Percentiles rank a stretch among this genome's conserved stretches.
Evolutionary conservation across 2,888 invertebrate species (phyloP).

Genomic region (Hypomecis punctinalis): DNA sequence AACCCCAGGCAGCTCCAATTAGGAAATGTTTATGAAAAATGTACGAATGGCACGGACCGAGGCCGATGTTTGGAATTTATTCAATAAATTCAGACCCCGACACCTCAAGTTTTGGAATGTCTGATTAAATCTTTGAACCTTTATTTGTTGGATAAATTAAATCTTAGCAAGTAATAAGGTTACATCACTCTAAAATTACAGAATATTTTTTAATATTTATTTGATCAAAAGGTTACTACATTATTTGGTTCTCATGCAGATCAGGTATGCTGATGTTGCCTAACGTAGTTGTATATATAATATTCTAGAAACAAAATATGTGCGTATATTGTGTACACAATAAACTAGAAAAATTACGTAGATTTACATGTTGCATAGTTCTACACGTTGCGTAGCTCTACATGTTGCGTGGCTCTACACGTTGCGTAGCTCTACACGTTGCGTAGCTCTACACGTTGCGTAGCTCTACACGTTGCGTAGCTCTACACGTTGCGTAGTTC

Average conservation of each 20-base stretch:
- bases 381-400: neutral
- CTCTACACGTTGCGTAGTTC: neutral
- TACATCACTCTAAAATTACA: conserved; percentile 10
- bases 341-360: too few species aligned
- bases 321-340: neutral
- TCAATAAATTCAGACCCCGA: conserved; percentile 35
- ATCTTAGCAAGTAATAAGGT: conserved; percentile 14
- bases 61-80: conserved; percentile 38
- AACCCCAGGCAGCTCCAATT: conserved; percentile 27
- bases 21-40: conserved; percentile 34
- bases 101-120: conserved; percentile 37
- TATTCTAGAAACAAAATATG: too few species aligned
- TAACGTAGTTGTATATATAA: too few species aligned
- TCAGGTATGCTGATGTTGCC: too few species aligned
- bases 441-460: neutral
- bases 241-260: neutral
- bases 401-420: neutral
- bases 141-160: conserved; percentile 33
- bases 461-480: neutral
- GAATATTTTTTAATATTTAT: conserved; percentile 1
- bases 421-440: neutral
- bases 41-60: conserved; percentile 32
- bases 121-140: conserved; percentile 38
- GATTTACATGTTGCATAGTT: neutral
- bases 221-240: neutral